Evolutionary conservation across 1,140 invertebrate genomes (phyloP), one percentile per base, ranked within the genome.

Genomic region (Drosophila equinoxialis): DNA sequence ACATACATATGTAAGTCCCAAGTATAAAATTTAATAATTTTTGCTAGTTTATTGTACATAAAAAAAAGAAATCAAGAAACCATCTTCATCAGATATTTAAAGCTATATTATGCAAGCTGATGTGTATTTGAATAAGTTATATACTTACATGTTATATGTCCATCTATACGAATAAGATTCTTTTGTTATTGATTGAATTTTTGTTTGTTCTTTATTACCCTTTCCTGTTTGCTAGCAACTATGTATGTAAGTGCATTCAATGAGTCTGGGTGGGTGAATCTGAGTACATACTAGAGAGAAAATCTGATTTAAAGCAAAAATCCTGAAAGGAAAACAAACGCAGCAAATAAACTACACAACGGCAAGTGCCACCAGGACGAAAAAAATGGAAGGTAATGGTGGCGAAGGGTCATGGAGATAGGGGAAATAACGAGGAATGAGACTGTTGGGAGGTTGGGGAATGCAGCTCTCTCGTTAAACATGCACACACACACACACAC

Each of bases 221-320:
- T 37, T 37, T 8, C 37, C 37, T 5, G 37, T 13, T 39, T 17
- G 14, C 14, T 11, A 17, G n/a, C 30, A 33, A 5, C 7, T 17
- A 30, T 30, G 30, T 30, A 30, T 6, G 30, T 30, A 67, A 10
- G 20, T 39, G n/a, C 30, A 23, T 69, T 26, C 70, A 63, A 37
- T 30, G 13, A 26, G 59, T 41, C 42, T 20, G 23, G 3, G 26
- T 45, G 14, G 8, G 20, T 20, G 14, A 3, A 3, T 14, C 2
- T 30, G 17, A 8, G 33, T 41, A 60, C 41, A 6, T 77, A 69
- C 72, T 74, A 74, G 67, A 84, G 51, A 73, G 79, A 76, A 85
- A 86, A 86, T 83, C 79, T 77, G 82, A 83, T 87, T 87, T 87
- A 86, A 86, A 82, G 80, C 65, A 54, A 60, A 69, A 26, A 41